Conservation (phyloP, 2,797 vertebrate genomes). For the Menidia menidia region DNA sequence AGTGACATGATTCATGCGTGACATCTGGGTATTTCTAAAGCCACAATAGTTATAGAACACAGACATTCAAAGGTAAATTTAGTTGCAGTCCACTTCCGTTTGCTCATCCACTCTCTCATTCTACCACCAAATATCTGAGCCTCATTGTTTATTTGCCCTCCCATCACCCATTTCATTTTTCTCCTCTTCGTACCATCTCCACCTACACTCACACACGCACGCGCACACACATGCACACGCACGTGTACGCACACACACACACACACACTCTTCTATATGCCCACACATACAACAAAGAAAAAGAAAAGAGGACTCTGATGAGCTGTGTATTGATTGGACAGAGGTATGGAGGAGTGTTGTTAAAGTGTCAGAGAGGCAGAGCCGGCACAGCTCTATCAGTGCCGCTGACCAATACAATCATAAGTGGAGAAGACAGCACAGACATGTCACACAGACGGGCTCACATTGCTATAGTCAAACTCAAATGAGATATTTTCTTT, state of each 20-base stretch:
- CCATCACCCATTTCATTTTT: conserved; percentile 20
- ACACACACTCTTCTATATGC: background rate
- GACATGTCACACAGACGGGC: background rate
- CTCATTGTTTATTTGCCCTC: conserved; percentile 22
- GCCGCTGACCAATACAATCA: conserved; percentile 36
- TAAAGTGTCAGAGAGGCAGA: conserved; percentile 57
- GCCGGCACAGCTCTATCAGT: conserved; percentile 65
- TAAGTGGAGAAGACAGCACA: conserved; percentile 45
- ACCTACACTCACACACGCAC: conserved; percentile 19
- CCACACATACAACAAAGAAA: conserved; percentile 20
- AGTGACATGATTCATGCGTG: background rate
- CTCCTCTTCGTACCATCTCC: conserved; percentile 14
- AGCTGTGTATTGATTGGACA: conserved; percentile 71
- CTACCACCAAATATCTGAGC: conserved; percentile 24
- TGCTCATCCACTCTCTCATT: conserved; percentile 24
- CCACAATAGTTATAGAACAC: conserved; percentile 5
- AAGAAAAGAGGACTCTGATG: conserved; percentile 45
- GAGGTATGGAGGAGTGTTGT: conserved; percentile 63
- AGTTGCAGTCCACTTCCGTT: conserved; percentile 5
- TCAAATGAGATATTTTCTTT: conserved; percentile 20
- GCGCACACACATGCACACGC: conserved; percentile 16
- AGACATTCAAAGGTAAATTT: conserved; percentile 12
- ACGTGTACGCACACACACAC: no score
- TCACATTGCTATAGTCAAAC: background rate
- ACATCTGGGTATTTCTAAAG: background rate